A percentile compares a stretch with the other conserved stretches of the same genome.
Conservation (phyloP, 2,113 vertebrate genomes). For the Microtus pennsylvanicus region DNA sequence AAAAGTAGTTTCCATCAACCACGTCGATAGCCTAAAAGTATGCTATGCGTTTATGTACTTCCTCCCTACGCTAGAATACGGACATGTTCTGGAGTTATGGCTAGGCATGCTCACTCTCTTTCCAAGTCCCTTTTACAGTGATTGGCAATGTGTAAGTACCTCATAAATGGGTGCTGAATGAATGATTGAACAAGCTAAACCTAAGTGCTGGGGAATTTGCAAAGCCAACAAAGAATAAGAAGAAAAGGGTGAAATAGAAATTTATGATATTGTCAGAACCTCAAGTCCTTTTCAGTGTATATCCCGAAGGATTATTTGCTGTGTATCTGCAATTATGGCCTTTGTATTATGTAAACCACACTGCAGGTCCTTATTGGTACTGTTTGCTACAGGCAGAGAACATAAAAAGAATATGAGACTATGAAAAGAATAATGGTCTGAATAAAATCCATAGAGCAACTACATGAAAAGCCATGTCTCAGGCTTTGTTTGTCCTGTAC, state of each 20-base stretch:
- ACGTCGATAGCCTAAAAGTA: not conserved
- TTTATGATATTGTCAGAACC: not conserved
- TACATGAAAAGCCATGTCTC: not conserved
- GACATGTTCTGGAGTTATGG: not conserved
- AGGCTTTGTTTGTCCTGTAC: not conserved
- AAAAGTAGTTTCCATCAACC: not conserved
- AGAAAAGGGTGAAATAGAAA: not conserved
- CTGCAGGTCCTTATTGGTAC: not conserved
- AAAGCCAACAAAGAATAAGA: not conserved
- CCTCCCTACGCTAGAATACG: not conserved
- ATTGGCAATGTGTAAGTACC: not conserved
- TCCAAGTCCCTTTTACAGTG: not conserved
- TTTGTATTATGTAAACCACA: conserved; percentile 5
- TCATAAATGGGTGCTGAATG: not conserved
- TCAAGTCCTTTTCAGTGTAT: not conserved
- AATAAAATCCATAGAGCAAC: conserved; percentile 11
- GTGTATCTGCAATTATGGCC: not conserved
- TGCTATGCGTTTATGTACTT: not conserved
- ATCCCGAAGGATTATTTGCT: not conserved
- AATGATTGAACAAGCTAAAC: not conserved
- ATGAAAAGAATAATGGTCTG: not conserved
- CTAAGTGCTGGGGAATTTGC: conserved; percentile 3
- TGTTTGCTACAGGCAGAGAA: not conserved
- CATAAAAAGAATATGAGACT: not conserved
- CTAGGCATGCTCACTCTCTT: not conserved